A percentile compares a stretch with the other conserved stretches of the same genome.
Evolutionary conservation across 2,113 vertebrate species (phyloP).

Genomic region (Cinclus cinclus): DNA sequence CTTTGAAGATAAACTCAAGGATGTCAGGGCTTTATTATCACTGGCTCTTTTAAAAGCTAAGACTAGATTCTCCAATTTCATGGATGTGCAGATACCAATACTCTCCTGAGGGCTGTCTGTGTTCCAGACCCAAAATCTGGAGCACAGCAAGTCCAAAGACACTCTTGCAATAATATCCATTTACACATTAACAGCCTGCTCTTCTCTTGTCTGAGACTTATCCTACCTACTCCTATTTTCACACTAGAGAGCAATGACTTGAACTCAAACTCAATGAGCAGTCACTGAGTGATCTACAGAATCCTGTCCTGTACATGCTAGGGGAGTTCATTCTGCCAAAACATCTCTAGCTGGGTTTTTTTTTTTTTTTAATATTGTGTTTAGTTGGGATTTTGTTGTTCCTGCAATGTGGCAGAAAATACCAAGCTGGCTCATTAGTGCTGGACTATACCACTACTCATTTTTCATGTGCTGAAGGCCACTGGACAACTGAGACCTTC

Average conservation of each 20-base stretch:
- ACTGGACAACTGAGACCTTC: not conserved
- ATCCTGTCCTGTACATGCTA: not conserved
- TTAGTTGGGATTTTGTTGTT: not conserved
- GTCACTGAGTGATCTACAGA: not conserved
- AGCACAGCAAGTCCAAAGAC: constrained; percentile 16
- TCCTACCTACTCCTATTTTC: not conserved
- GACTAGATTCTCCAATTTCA: constrained; percentile 45
- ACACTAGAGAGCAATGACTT: not conserved
- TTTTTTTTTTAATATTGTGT: not conserved
- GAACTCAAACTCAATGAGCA: not conserved
- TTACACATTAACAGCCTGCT: constrained; percentile 20
- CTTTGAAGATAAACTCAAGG: constrained; percentile 38
- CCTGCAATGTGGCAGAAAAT: not conserved
- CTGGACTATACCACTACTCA: not conserved
- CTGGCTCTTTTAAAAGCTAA: constrained; percentile 18
- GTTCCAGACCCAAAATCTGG: constrained; percentile 33
- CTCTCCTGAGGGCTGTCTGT: constrained; percentile 23
- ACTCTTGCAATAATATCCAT: constrained; percentile 30
- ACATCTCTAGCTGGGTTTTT: not conserved
- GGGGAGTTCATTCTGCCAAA: not conserved
- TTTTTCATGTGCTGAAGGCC: not conserved
- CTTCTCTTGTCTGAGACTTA: not conserved
- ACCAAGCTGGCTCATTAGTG: not conserved
- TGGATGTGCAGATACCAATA: constrained; percentile 50
- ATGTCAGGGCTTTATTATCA: not conserved